A percentile compares a stretch with the other conserved stretches of the same genome.
Evolutionary conservation across 2,113 vertebrate genomes (phyloP).

Genomic region (Hystrix brachyura): DNA sequence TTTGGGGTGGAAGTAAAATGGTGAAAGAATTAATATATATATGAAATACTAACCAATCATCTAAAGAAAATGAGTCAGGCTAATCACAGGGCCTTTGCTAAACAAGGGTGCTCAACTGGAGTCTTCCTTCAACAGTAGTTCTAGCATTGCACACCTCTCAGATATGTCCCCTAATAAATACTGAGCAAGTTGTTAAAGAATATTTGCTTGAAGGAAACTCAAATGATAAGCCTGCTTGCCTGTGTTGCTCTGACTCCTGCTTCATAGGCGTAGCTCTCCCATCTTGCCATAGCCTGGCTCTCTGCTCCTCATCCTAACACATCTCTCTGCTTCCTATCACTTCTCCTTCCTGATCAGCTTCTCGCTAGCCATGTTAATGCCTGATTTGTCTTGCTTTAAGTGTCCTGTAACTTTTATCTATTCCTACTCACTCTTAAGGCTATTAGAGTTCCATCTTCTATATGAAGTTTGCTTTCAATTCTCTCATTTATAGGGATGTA

Average conservation of each 20-base stretch:
- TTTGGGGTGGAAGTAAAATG: background rate
- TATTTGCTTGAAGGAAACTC: conserved; percentile 3
- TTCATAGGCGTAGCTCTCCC: background rate
- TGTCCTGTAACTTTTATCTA: background rate
- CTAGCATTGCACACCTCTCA: background rate
- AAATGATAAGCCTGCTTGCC: background rate
- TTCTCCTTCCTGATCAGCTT: background rate
- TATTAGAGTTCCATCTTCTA: background rate
- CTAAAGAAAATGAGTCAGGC: background rate
- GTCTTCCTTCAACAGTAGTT: background rate
- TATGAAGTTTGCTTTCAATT: background rate
- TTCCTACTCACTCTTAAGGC: conserved; percentile 12
- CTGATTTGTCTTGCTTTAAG: background rate
- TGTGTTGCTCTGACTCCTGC: background rate
- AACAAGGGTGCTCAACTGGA: background rate
- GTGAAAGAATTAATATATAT: background rate
- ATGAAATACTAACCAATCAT: background rate
- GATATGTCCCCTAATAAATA: background rate
- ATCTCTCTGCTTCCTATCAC: background rate
- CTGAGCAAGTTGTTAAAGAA: background rate
- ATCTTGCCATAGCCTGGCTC: background rate
- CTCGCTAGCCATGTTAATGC: background rate
- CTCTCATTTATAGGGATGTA: background rate
- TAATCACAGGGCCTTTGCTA: background rate
- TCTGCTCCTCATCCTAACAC: background rate